These are phyloP conservation scores for Tachina fera DNA, from an alignment of 2,888 invertebrate species.

Conservation along the genomic window DNA sequence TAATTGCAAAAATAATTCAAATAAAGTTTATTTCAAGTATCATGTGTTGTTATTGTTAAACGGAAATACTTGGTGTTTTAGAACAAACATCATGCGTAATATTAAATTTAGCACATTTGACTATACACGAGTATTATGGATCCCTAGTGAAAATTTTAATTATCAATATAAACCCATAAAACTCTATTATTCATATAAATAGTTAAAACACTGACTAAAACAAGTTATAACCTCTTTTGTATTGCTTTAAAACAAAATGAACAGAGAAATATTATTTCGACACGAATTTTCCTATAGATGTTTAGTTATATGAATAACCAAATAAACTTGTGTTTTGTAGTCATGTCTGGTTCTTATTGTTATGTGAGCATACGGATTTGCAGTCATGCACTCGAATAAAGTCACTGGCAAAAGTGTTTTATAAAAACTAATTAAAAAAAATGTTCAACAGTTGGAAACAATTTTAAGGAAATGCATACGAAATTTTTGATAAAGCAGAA, in stretches of 20 bases:
- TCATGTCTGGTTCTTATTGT: constrained; percentile 54
- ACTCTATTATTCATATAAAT: constrained; percentile 12
- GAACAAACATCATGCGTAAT: neutral
- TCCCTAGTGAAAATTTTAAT: constrained; percentile 12
- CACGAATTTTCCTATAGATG: constrained; percentile 35
- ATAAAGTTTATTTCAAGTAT: no score
- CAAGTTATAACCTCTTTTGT: constrained; percentile 18
- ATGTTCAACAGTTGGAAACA: neutral
- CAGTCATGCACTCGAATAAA: constrained; percentile 6
- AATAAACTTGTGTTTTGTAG: constrained; percentile 50
- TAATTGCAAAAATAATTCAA: no score
- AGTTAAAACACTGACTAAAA: neutral
- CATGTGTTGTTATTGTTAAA: no score
- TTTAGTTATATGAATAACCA: constrained; percentile 47
- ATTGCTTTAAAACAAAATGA: constrained; percentile 30
- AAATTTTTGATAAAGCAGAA: neutral
- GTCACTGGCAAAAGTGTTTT: constrained; percentile 7
- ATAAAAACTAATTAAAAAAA: neutral
- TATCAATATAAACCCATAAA: constrained; percentile 21
- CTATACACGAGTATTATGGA: neutral
- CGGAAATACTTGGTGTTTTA: neutral
- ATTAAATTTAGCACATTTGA: neutral
- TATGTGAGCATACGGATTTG: neutral
- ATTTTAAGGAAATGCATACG: neutral
- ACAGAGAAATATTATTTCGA: constrained; percentile 44